Conservation (phyloP, 2,797 vertebrate genomes). For the Anabas testudineus region DNA sequence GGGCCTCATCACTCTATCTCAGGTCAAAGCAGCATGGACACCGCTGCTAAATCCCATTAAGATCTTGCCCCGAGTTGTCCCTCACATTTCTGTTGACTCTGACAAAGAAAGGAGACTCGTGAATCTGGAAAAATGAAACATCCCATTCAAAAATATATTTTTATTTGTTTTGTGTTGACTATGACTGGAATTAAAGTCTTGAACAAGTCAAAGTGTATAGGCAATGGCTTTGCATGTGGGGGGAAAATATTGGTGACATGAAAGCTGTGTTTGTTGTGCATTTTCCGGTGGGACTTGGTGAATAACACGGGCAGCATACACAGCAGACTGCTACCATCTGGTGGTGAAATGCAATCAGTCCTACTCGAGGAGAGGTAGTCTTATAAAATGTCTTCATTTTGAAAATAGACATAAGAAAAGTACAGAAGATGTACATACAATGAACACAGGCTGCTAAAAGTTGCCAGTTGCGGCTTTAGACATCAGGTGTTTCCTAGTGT, state of each 20-base stretch:
- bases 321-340: slow-evolving; percentile 67
- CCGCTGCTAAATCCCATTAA: slow-evolving; percentile 53
- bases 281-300: neutral
- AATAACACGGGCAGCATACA: slow-evolving; percentile 3
- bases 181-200: neutral
- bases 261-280: neutral
- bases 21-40: slow-evolving; percentile 57
- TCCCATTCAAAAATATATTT: neutral
- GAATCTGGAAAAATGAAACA: slow-evolving; percentile 23
- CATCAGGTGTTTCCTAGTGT: slow-evolving; percentile 78
- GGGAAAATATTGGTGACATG: neutral
- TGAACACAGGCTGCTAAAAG: slow-evolving; percentile 40
- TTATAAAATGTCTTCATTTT: neutral
- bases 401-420: neutral
- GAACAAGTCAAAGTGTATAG: neutral
- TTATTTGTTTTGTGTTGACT: neutral
- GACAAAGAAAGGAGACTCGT: slow-evolving; percentile 15
- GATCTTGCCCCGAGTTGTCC: slow-evolving; percentile 23
- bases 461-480: slow-evolving; percentile 53
- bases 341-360: slow-evolving; percentile 45
- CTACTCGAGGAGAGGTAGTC: no score
- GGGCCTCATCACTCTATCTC: slow-evolving; percentile 60
- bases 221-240: neutral
- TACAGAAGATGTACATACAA: neutral
- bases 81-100: slow-evolving; percentile 26